Evolutionary conservation across 2,797 vertebrate genomes (phyloP).

Genomic region (Siniperca undulata): DNA sequence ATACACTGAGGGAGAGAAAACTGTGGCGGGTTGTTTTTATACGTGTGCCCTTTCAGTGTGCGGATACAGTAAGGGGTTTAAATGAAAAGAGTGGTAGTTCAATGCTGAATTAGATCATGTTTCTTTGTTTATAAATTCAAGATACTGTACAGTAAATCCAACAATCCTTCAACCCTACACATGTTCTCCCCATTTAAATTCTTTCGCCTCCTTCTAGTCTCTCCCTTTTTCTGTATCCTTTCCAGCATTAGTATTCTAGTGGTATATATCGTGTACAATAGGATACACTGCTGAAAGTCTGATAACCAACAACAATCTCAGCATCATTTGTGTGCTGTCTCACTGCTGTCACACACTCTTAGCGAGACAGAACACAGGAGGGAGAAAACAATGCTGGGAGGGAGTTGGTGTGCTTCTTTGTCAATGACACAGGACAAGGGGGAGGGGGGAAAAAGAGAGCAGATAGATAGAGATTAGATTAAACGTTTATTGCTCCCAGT

Average conservation of each 20-base stretch:
- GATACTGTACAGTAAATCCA: slow-evolving; percentile 19
- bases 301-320: slow-evolving; percentile 70
- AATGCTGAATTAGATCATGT: background rate
- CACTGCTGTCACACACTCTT: slow-evolving; percentile 66
- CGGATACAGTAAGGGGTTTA: background rate
- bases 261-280: slow-evolving; percentile 51
- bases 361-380: slow-evolving; percentile 53
- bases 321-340: slow-evolving; percentile 62
- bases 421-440: slow-evolving; percentile 59
- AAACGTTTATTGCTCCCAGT: slow-evolving; percentile 63
- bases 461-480: slow-evolving; percentile 53
- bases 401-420: slow-evolving; percentile 52
- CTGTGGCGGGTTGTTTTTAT: background rate
- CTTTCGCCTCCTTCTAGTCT: background rate
- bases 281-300: slow-evolving; percentile 49
- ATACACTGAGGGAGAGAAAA: background rate
- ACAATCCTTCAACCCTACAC: background rate
- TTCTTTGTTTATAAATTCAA: slow-evolving; percentile 6
- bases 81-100: slow-evolving; percentile 1
- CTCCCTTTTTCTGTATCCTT: slow-evolving; percentile 28
- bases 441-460: slow-evolving; percentile 6
- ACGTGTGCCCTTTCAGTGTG: background rate
- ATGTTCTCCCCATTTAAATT: slow-evolving; percentile 13
- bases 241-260: slow-evolving; percentile 51
- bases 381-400: slow-evolving; percentile 59